A percentile compares a stretch with the other conserved stretches of the same genome.
Evolutionary conservation across 2,888 invertebrate species (phyloP).

Genomic region (Lordiphosa fenestrarum): DNA sequence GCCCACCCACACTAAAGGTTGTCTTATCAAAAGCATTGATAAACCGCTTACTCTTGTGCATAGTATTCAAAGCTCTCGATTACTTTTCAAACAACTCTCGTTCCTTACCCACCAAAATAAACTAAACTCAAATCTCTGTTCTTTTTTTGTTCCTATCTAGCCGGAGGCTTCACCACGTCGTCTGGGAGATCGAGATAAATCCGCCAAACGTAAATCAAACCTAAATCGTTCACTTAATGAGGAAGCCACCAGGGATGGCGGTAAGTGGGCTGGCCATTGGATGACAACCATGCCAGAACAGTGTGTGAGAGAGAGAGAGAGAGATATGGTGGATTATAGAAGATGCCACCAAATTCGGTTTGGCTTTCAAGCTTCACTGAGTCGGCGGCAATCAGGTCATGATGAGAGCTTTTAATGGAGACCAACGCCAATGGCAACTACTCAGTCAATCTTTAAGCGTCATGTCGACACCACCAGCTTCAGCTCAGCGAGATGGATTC

Average conservation of each 20-base stretch:
- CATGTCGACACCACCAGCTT: conserved; percentile 14
- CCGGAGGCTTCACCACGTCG: conserved; percentile 77
- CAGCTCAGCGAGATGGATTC: not conserved
- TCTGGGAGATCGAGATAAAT: conserved; percentile 83
- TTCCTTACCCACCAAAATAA: not conserved
- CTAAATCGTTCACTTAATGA: conserved; percentile 82
- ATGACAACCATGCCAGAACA: conserved; percentile 1
- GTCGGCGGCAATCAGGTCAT: conserved; percentile 8
- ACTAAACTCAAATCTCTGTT: not conserved
- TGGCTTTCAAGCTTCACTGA: conserved; percentile 31
- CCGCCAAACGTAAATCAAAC: conserved; percentile 85
- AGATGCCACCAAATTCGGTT: conserved; percentile 20
- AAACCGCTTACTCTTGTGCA: no score
- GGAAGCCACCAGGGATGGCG: conserved; percentile 79
- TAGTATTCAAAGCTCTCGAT: no score
- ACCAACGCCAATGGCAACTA: not conserved
- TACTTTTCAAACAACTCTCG: not conserved
- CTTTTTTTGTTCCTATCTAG: conserved; percentile 44
- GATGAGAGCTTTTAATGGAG: not conserved
- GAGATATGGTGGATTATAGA: not conserved
- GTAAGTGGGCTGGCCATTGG: conserved; percentile 65
- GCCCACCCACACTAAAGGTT: no score
- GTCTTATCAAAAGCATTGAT: no score
- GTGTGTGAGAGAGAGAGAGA: not conserved
- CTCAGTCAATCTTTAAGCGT: conserved; percentile 26